Conservation (phyloP, 2,797 vertebrate genomes). For the Molossus alvarezi region DNA sequence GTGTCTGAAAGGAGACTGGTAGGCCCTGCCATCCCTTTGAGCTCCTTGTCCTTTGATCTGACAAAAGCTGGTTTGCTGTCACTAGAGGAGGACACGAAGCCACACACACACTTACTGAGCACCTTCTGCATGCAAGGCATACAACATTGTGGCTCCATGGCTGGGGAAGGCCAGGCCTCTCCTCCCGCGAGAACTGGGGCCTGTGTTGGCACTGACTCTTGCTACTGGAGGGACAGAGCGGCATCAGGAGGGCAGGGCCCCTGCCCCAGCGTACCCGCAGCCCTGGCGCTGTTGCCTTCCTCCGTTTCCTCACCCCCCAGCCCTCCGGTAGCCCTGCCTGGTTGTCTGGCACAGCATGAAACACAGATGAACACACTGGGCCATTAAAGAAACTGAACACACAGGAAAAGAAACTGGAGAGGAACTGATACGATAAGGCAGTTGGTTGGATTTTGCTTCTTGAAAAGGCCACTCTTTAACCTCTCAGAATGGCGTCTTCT, state of each 20-base stretch:
- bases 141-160: accelerated
- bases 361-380: constrained; percentile 14
- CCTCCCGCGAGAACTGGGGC: neutral
- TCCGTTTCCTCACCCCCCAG: neutral
- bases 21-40: neutral
- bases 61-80: neutral
- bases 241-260: neutral
- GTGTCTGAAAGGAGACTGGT: neutral
- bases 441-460: neutral
- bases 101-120: neutral
- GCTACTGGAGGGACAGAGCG: neutral
- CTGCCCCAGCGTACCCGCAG: neutral
- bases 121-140: neutral
- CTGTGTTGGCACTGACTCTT: neutral
- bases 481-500: neutral
- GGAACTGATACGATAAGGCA: neutral
- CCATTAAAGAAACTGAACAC: constrained; percentile 53
- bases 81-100: neutral
- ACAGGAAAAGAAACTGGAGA: constrained; percentile 48
- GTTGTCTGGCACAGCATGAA: constrained; percentile 57
- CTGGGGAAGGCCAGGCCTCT: neutral
- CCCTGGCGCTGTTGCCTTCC: neutral
- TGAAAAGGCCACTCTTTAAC: neutral
- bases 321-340: neutral
- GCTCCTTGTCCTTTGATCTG: neutral